Base-by-base conservation (phyloP, 2,797 vertebrate species). In the Acipenser ruthenus region DNA sequence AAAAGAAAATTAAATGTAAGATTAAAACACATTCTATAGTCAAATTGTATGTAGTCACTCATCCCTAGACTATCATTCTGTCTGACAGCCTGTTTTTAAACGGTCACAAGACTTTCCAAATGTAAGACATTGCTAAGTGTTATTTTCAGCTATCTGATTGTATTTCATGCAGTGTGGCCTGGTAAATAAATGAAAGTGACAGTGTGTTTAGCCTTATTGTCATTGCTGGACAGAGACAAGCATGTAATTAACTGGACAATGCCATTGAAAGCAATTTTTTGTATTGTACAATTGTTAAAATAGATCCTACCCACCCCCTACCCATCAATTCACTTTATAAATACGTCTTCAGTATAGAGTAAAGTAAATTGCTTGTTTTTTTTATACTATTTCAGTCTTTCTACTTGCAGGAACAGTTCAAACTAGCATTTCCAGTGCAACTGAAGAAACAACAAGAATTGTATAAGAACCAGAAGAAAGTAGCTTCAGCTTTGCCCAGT, bases 381-480 rank as follows among this genome's bases (percentile, higher is more conserved):
- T 37, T 37, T 37, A 50, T 73, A 72, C 75, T 72, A 69, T 49
- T 76, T 70, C 60, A 85, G 79, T 67, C 76, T 49, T 65, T 85
- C 49, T 84, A 83, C 85, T 80, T 83, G 76, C 84, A 91, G 88
- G 91, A 94, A 79, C 85, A 89, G 58, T 86, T 85, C 75, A 94
- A 92, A 77, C 88, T 85, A 78, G 77, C 85, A 75, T 91, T 92
- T 79, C 83, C 90, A 79, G 75, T 80, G 69, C 90, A 82, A 75
- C 80, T 87, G 70, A 92, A 87, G 82, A 93, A 87, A 78, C 86
- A 87, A 69, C 88, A 84, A 69, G 89, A 93, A 70, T 82, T 88
- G 59, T 91, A 87, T 67, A 98, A 92, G 84, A 93, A 87, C 84
- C 82, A 87, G 76, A 93, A 94, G 88, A 94, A 88, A 77, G 79